Percentiles rank a stretch among this genome's conserved stretches.
Evolutionary conservation across 2,888 invertebrate species (phyloP).

Genomic region (Apotomis capreana): DNA sequence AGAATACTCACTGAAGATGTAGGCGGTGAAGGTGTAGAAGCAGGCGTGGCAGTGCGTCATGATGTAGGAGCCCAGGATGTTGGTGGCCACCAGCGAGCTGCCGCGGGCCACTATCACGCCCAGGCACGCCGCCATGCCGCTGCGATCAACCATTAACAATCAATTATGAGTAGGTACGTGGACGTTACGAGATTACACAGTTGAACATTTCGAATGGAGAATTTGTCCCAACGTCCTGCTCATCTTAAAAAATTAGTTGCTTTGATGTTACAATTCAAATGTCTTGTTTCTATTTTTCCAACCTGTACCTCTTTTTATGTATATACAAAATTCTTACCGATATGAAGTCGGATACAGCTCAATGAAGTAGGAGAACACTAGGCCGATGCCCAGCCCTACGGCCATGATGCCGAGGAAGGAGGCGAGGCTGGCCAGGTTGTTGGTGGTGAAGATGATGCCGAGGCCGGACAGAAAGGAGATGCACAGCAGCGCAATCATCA

Average conservation of each 20-base stretch:
- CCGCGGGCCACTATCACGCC: conserved; percentile 60
- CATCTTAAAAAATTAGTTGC: too few species aligned
- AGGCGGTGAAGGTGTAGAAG: conserved; percentile 52
- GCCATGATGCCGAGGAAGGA: conserved; percentile 31
- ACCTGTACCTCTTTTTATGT: neutral
- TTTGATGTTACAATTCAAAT: too few species aligned
- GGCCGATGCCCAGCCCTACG: conserved; percentile 42
- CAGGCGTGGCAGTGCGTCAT: conserved; percentile 54
- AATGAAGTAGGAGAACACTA: conserved; percentile 44
- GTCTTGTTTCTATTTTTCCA: too few species aligned
- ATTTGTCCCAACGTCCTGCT: too few species aligned
- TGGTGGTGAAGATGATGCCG: conserved; percentile 49
- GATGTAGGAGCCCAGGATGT: conserved; percentile 56
- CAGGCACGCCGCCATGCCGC: conserved; percentile 61
- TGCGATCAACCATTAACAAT: conserved; percentile 36
- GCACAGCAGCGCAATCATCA: conserved; percentile 51
- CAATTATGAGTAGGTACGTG: neutral
- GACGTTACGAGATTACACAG: too few species aligned
- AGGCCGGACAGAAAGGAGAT: conserved; percentile 49
- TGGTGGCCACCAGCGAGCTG: conserved; percentile 55
- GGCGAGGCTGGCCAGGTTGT: conserved; percentile 52
- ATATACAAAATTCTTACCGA: conserved; percentile 35
- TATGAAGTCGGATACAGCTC: conserved; percentile 47
- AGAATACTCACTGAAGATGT: conserved; percentile 45
- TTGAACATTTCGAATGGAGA: too few species aligned